Evolutionary conservation across 2,113 vertebrate genomes (phyloP), one percentile per base, ranked within the genome.

Genomic region (Siphamia tubifer): DNA sequence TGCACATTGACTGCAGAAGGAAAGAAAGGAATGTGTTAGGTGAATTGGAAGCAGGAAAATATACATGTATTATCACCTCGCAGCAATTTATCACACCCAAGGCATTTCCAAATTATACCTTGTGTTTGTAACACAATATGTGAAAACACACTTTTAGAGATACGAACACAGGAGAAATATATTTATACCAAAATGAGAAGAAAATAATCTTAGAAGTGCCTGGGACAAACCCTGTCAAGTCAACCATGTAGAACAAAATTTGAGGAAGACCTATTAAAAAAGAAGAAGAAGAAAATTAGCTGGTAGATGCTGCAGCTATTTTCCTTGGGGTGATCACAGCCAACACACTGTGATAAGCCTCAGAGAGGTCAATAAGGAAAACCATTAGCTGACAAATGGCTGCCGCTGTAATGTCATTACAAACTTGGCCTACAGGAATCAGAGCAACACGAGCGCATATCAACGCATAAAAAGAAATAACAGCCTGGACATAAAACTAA

Each of bases 381-480:
- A 62, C 72, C 72, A 86, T 83, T 87, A 84, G 63, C 68, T 75
- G 72, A 82, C 61, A 84, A 85, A 88, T 76, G 67, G 45, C 55
- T 56, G 9, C 40, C 43, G 25, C 53, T 54, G 8, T 54, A 73
- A 81, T 43, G 60, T 45, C 56, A 77, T 82, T 79, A 71, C 36
- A 72, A 62, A 57, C 38, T 19, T 13, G 21, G 54, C 39, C 74
- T 31, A 6, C 17, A 53, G 68, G 62, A 79, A 71, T 57, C 36
- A 53, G 57, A 55, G 40, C 40, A 43, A 13, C 19, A 6, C 21
- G 20, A 44, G 16, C 40, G 58, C 38, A 63, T 32, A 77, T 62
- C 61, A 75, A 67, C 65, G 55, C 68, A 61, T 56, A 31, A 73
- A 68, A 70, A 60, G 32, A 28, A 79, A 54, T 34, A 61, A 74